Evolutionary conservation across 2,888 invertebrate genomes (phyloP).

Genomic region (Scotopteryx bipunctaria): DNA sequence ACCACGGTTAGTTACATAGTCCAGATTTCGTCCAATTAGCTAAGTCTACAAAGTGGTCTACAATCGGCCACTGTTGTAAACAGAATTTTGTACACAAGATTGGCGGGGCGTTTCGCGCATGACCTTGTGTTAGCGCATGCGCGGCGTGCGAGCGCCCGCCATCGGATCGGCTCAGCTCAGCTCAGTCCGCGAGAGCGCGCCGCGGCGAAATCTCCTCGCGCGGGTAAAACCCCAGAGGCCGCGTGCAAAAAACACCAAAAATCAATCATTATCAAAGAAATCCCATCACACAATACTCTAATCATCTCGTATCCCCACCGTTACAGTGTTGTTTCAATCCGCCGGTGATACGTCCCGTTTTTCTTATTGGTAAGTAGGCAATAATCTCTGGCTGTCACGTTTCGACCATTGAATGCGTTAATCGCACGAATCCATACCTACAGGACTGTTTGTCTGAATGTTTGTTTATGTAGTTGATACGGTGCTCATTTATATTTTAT

Average conservation of each 20-base stretch:
- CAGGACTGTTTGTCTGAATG: constrained; percentile 61
- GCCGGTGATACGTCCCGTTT: constrained; percentile 4
- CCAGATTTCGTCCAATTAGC: background rate
- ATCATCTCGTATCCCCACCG: background rate
- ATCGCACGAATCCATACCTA: constrained; percentile 61
- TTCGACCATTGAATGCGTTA: constrained; percentile 67
- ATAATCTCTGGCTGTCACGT: constrained; percentile 68
- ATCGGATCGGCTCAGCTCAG: constrained; percentile 48
- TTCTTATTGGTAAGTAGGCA: constrained; percentile 52
- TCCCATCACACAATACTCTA: constrained; percentile 6
- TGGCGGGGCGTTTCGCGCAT: constrained; percentile 53
- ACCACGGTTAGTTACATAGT: background rate
- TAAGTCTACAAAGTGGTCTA: background rate
- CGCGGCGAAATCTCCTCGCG: constrained; percentile 42
- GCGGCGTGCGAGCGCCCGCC: constrained; percentile 43
- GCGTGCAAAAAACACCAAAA: constrained; percentile 38
- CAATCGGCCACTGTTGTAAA: constrained; percentile 13
- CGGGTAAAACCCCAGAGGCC: constrained; percentile 36
- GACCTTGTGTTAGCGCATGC: constrained; percentile 72
- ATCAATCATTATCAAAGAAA: constrained; percentile 38
- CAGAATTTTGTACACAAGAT: constrained; percentile 43
- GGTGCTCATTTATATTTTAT: constrained; percentile 59
- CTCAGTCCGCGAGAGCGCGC: constrained; percentile 67
- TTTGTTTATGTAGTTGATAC: constrained; percentile 43
- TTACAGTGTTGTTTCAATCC: constrained; percentile 21